Percentiles rank a stretch among this genome's conserved stretches.
These are phyloP conservation scores for Vimba vimba DNA, from an alignment of 2,113 vertebrate species.

Conservation along the genomic window DNA sequence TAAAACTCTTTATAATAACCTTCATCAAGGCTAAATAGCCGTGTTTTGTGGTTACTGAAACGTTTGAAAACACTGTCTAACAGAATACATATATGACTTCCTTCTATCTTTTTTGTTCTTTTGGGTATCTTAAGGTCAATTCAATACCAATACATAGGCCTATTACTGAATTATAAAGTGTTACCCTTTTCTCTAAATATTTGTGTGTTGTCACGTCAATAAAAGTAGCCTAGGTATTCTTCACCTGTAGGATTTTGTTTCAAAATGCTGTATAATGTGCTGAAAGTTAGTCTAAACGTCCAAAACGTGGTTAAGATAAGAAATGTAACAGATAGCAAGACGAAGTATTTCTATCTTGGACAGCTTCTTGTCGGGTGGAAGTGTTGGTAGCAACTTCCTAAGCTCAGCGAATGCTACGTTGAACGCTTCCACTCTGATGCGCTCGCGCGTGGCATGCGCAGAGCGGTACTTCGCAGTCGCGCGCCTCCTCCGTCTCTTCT, in stretches of 20 bases:
- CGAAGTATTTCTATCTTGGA: slow-evolving; percentile 87
- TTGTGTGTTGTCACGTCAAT: background rate
- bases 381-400: slow-evolving; percentile 80
- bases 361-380: slow-evolving; percentile 86
- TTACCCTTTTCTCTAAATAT: background rate
- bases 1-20: background rate
- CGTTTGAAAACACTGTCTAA: background rate
- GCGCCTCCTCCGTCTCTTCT: slow-evolving; percentile 84
- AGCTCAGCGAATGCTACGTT: slow-evolving; percentile 81
- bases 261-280: background rate
- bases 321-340: slow-evolving; percentile 88
- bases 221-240: background rate
- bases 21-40: too few relatives aligned
- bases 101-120: too few relatives aligned
- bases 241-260: slow-evolving; percentile 14
- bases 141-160: background rate
- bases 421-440: slow-evolving; percentile 83
- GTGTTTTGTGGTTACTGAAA: background rate
- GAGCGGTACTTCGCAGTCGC: slow-evolving; percentile 79
- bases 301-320: slow-evolving; percentile 87
- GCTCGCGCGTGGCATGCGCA: slow-evolving; percentile 75
- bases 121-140: background rate
- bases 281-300: slow-evolving; percentile 76
- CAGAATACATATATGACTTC: too few relatives aligned
- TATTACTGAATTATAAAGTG: slow-evolving; percentile 14